These are phyloP conservation scores for Beroe ovata DNA, from an alignment of 37 sponge, comb jelly and placozoan species.

Conservation along the genomic window DNA sequence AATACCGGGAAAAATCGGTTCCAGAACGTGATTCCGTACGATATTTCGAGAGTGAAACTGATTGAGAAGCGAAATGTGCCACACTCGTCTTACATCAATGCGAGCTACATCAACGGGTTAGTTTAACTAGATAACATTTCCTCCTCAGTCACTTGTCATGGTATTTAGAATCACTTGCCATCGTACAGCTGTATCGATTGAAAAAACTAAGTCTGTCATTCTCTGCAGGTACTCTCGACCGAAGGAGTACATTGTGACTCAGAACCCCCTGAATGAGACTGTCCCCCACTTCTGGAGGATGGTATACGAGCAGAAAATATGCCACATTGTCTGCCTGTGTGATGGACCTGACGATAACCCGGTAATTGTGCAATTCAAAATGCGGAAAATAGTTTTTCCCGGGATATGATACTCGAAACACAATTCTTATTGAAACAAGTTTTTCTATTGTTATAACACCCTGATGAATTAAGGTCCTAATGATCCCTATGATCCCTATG, in stretches of 20 bases:
- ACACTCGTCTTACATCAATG: slow-evolving; percentile 45
- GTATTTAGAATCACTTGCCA: no score
- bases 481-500: no score
- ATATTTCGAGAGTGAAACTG: slow-evolving; percentile 42
- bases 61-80: not conserved
- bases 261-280: slow-evolving; percentile 49
- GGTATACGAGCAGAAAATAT: slow-evolving; percentile 5
- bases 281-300: slow-evolving; percentile 48
- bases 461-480: no score
- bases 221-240: slow-evolving; percentile 65
- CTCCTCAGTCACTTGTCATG: no score
- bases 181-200: no score
- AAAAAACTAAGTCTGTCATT: no score
- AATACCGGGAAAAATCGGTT: slow-evolving; percentile 34
- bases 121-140: no score
- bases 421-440: no score
- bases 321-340: slow-evolving; percentile 52
- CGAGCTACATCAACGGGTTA: slow-evolving; percentile 58
- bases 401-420: no score
- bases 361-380: slow-evolving; percentile 10
- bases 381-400: no score
- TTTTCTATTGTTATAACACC: no score
- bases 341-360: slow-evolving; percentile 48
- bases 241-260: slow-evolving; percentile 67
- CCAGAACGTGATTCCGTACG: slow-evolving; percentile 52